These are phyloP conservation scores for Drosophila bunnanda DNA, from an alignment of 2,888 invertebrate species.

Conservation along the genomic window DNA sequence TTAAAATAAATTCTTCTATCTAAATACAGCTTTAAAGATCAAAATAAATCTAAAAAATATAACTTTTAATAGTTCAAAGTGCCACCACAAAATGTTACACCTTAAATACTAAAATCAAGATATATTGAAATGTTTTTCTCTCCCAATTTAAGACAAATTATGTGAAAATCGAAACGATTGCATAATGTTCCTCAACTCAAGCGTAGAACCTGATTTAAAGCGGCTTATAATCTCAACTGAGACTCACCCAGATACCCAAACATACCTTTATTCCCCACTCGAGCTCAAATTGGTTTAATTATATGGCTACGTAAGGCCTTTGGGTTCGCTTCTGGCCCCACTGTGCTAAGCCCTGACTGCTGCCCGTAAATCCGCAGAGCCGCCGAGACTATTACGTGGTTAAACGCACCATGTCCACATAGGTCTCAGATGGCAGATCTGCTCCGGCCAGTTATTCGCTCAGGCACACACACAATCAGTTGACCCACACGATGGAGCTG, in stretches of 20 bases:
- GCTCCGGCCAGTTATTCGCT: conserved; percentile 42
- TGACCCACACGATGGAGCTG: conserved; percentile 6
- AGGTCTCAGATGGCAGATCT: conserved; percentile 45
- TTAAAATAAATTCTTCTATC: too few species aligned
- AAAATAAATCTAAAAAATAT: background rate
- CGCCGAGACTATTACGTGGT: conserved; percentile 56
- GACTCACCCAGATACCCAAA: background rate
- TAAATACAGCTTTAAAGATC: accelerated
- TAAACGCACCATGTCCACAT: conserved; percentile 58
- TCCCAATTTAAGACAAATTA: background rate
- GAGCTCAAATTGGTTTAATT: conserved; percentile 38
- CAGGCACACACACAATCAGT: conserved; percentile 50
- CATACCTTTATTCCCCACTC: conserved; percentile 35
- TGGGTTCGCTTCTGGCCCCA: conserved; percentile 22
- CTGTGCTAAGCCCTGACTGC: conserved; percentile 40
- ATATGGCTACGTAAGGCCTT: conserved; percentile 15
- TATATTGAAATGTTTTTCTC: background rate
- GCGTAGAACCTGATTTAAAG: conserved; percentile 10
- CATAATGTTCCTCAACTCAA: background rate
- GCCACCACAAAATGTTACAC: too few species aligned
- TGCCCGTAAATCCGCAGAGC: conserved; percentile 43
- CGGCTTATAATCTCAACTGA: conserved; percentile 24
- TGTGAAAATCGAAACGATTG: background rate
- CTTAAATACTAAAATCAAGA: too few species aligned
- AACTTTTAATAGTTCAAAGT: background rate